Evolutionary conservation across 2,888 invertebrate species (phyloP).

Genomic region (Hecatera dysodea): DNA sequence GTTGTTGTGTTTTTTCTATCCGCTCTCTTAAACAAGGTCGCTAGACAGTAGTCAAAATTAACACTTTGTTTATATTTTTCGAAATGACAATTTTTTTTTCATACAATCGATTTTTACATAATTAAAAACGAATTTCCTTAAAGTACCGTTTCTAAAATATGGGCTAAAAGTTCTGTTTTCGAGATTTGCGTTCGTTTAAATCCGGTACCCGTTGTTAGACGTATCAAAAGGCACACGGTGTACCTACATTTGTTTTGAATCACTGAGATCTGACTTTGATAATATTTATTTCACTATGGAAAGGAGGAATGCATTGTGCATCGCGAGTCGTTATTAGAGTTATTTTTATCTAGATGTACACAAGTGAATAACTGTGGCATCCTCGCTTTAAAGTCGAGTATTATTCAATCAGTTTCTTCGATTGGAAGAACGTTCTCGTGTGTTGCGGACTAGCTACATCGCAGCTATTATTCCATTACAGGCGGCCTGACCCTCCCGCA

Average conservation of each 20-base stretch:
- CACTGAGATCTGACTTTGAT: not conserved
- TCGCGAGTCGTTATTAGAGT: not conserved
- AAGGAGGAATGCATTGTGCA: constrained; percentile 2
- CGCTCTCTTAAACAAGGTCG: no score
- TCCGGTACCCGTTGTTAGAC: not conserved
- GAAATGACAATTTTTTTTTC: not conserved
- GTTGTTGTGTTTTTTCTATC: no score
- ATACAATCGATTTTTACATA: not conserved
- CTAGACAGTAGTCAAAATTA: no score
- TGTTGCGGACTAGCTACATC: constrained; percentile 1
- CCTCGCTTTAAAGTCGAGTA: constrained; percentile 17
- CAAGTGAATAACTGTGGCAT: constrained; percentile 30
- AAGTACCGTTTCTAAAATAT: not conserved
- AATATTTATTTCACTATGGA: not conserved
- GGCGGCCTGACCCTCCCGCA: not conserved
- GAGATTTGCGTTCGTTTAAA: not conserved
- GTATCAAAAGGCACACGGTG: not conserved
- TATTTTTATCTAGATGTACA: constrained; percentile 14
- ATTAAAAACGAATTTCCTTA: not conserved
- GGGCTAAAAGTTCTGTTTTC: not conserved
- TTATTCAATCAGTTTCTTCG: constrained; percentile 37
- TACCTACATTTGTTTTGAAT: not conserved
- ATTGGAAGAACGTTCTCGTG: constrained; percentile 11
- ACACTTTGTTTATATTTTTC: no score
- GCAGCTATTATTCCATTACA: constrained; percentile 14